Evolutionary conservation across 2,888 invertebrate species (phyloP), one percentile per base, ranked within the genome.

Genomic region (Germaria angustata): DNA sequence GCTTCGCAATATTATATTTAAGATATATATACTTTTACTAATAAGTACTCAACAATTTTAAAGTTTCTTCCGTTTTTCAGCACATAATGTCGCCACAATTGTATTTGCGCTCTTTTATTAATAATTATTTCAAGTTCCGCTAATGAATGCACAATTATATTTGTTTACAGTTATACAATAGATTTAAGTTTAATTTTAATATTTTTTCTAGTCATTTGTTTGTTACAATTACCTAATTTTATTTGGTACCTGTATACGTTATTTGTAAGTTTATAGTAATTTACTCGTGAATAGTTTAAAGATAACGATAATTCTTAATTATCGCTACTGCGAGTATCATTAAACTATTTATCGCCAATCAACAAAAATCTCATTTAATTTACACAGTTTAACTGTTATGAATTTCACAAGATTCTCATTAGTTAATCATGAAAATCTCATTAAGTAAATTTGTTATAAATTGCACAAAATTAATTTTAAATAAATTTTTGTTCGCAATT

Each of bases 331-430:
- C n/a, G n/a, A n/a, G n/a, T n/a, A 28, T 6, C 6, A 28, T 6
- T 5, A 28, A 63, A 65, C 53, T 28, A 55, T 55, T 66, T 66
- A 66, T 57, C 34, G 17, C n/a, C 15, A 39, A 8, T 17, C n/a
- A 13, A 65, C 17, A 55, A 20, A 53, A 63, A 51, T 76, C 71
- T 71, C 65, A 72, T 57, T 61, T 46, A 78, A 41, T 68, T 24
- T 28, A 44, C 2, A 69, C 66, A 73, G 51, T 73, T 55, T 9
- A 72, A 66, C 41, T 80, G 53, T 69, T 63, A 49, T 17, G 17
- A 49, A 51, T 76, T 69, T 80, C 80, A 77, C 49, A 81, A 66
- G 81, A 81, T 81, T 71, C 81, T 81, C 77, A 81, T 81, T 66
- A 66, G 77, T 66, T 65, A 71, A 46, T 51, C 46, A 59, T 59